Conservation (phyloP, 2,797 vertebrate genomes). For the Platyrinchus mystaceus region DNA sequence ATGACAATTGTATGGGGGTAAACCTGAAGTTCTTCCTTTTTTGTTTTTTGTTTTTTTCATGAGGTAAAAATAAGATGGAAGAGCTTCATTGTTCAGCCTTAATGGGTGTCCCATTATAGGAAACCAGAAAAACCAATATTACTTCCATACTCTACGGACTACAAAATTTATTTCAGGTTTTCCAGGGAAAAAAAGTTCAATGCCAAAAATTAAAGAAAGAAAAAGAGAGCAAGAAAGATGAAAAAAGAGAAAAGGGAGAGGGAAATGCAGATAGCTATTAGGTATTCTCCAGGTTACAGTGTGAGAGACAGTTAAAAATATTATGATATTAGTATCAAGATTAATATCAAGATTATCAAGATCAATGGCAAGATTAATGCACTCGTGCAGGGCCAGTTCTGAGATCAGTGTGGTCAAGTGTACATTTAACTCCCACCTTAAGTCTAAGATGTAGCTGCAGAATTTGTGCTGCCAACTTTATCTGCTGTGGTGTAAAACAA, state of each 20-base stretch:
- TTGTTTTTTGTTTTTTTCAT: not conserved
- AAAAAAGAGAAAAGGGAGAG: not conserved
- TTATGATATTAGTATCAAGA: not conserved
- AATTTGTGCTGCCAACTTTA: not conserved
- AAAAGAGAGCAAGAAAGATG: not conserved
- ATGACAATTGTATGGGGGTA: not conserved
- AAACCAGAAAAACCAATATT: not conserved
- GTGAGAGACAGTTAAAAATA: not conserved
- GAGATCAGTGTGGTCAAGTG: not conserved
- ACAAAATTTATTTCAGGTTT: not conserved
- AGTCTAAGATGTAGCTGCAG: not conserved
- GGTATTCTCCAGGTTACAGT: not conserved
- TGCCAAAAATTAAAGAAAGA: not conserved
- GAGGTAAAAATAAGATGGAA: not conserved
- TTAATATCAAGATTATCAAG: not conserved
- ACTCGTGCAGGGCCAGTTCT: not conserved
- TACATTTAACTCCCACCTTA: not conserved
- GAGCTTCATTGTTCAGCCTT: not conserved
- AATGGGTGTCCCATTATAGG: not conserved
- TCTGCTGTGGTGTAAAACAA: not conserved
- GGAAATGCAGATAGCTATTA: not conserved
- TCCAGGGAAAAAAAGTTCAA: accelerated
- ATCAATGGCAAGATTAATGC: not conserved
- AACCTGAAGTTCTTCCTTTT: not conserved
- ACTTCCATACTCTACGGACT: not conserved